Evolutionary conservation across 2,888 invertebrate species (phyloP), one percentile per base, ranked within the genome.

Genomic region (Heliconius hortense): DNA sequence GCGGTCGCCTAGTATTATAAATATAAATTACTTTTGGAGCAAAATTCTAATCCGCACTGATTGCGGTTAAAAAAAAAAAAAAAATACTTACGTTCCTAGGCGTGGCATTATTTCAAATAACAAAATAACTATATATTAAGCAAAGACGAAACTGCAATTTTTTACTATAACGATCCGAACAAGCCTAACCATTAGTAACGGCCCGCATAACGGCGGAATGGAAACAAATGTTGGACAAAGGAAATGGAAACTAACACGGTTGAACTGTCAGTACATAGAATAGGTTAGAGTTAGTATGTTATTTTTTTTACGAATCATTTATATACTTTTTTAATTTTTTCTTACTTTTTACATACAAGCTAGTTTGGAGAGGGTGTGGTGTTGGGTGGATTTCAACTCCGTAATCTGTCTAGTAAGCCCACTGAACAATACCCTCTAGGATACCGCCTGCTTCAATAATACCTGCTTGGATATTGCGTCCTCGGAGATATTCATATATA

Each of bases 211-310:
- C 59, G 70, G 31, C 67, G 66, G 56, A 74, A 77, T 76, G 76
- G 71, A 74, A 76, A 77, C 78, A 72, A 78, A 78, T 76, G 73
- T 73, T 53, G 76, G n/a, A 69, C 73, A 76, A 78, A 78, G 76
- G 74, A 74, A 76, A 78, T 74, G 72, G 69, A 60, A 74, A 78
- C 77, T 73, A 77, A 77, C 73, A 73, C 48, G 71, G 76, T 73
- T 67, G 68, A 72, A 74, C 63, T 74, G 26, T 60, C 39, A 26
- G 56, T 53, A 35, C 28, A 59, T 48, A 56, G 26, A 70, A 35
- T 39, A 56, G 5, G 4, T 2, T 56, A 56, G 21, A 2, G 4
- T 2, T 56, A n/a, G 56, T 10, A 56, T n/a, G 10, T 56, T 56
- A n/a, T 56, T 56, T 56, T n/a, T 56, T 56, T 56, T n/a, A n/a